phyloP scores from a whole-genome alignment of 1,140 invertebrate species.

The Gonioctena quinquepunctata region DNA sequence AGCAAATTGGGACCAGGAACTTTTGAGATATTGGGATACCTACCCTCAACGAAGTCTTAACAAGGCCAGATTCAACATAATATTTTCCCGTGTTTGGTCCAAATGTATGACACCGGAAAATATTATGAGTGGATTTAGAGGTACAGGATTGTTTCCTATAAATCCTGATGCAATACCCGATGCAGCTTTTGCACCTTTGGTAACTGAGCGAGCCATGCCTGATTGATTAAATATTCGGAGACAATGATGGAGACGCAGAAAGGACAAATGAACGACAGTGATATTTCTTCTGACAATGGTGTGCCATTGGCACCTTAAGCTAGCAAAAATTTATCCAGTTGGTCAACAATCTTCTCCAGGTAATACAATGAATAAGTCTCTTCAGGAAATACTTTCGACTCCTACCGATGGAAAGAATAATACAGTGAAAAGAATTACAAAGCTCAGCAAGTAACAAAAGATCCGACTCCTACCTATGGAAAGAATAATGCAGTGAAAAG shows the following conservation, averaged over 20 bases:
- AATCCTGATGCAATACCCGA: constrained; percentile 45
- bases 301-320: too few species aligned
- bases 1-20: constrained; percentile 41
- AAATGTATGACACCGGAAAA: too few species aligned
- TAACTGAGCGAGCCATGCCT: too few species aligned
- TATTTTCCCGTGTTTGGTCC: constrained; percentile 43
- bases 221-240: too few species aligned
- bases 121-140: too few species aligned
- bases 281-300: too few species aligned
- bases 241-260: too few species aligned
- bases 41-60: constrained; percentile 20
- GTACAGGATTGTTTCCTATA: constrained; percentile 47
- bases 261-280: too few species aligned
- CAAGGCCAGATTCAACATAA: constrained; percentile 20
- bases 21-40: constrained; percentile 15
- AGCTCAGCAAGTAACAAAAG: constrained; percentile 6
- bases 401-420: constrained; percentile 13
- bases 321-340: too few species aligned
- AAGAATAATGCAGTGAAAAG: constrained; percentile 26
- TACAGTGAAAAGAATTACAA: not conserved
- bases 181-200: constrained; percentile 42
- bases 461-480: constrained; percentile 31
- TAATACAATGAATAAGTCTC: too few species aligned
- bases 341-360: too few species aligned
- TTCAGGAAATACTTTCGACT: constrained; percentile 21